Base-by-base conservation (phyloP, 2,113 vertebrate species). In the Podarcis cretensis region DNA sequence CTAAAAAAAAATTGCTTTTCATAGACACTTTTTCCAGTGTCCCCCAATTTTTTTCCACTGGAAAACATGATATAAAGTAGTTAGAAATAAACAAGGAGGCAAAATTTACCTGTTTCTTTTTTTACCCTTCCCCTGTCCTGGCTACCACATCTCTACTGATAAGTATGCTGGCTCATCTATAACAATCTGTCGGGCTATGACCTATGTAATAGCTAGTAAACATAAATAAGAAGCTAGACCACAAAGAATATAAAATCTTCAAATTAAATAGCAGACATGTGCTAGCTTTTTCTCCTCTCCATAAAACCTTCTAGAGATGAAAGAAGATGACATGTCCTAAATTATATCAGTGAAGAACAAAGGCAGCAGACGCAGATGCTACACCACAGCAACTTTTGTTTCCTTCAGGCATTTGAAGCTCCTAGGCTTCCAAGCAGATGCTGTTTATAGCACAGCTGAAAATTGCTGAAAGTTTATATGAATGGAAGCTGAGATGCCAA, bases 401-500 rank as follows among this genome's bases (percentile, higher is more conserved):
- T 88, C 68, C 68, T 87, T 21, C 35, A 65, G 43, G 68, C 83
- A 89, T 3, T 0, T 65, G 71, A 0, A 54, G 82, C 81, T 65
- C 83, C 75, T 84, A 90, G 82, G 73, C 81, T 87, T 59, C 14
- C 7, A 9, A 1, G 0, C 0, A 30, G 87, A 40, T 48, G 1
- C 1, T 32, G 80, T 69, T 90, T 1, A 90, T 87, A 85, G 65
- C 3, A 6, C 93, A 91, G 91, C 90, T 92, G 89, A 84, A 0
- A 0, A 23, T 65, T 14, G 75, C 1, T 0, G 54, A 35, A 32
- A 68, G 63, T n/a, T 65, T 43, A 74, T 43, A 20, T 1, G 43
- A 89, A 79, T 74, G 83, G 71, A 87, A 74, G 84, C 81, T 81
- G 86, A 90, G 75, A 77, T 88, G 40, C 14, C 6, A 3, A 88